Evolutionary conservation across 2,888 invertebrate species (phyloP).

Genomic region (Nymphalis polychloros): DNA sequence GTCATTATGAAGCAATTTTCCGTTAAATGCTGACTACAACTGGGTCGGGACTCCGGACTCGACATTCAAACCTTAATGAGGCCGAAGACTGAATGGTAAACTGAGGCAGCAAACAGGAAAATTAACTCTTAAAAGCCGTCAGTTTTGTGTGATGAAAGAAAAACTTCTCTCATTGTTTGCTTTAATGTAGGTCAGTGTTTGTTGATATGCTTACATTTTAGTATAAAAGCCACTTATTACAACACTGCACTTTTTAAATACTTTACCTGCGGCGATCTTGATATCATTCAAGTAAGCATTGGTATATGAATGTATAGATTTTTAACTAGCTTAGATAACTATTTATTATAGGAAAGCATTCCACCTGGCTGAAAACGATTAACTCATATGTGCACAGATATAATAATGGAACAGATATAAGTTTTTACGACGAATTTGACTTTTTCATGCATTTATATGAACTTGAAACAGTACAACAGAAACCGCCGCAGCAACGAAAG

Average conservation of each 20-base stretch:
- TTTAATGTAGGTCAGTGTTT: conserved; percentile 28
- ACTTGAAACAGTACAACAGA: too few species aligned
- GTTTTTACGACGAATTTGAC: too few species aligned
- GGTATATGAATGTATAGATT: too few species aligned
- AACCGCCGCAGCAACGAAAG: too few species aligned
- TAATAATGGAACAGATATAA: too few species aligned
- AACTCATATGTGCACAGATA: too few species aligned
- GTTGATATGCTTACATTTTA: background rate
- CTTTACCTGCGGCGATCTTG: background rate
- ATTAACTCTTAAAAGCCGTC: conserved; percentile 53
- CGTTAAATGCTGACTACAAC: conserved; percentile 49
- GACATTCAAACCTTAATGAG: conserved; percentile 60
- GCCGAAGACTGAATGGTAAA: conserved; percentile 48
- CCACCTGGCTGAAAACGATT: too few species aligned
- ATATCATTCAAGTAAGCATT: too few species aligned
- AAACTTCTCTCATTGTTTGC: conserved; percentile 19
- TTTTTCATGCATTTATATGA: too few species aligned
- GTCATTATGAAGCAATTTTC: conserved; percentile 35
- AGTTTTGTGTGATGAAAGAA: conserved; percentile 27
- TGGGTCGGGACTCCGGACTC: conserved; percentile 49
- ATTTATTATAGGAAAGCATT: too few species aligned
- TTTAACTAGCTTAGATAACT: too few species aligned
- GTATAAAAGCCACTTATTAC: background rate
- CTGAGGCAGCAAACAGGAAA: conserved; percentile 54
- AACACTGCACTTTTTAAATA: background rate